Conservation (phyloP, 2,113 vertebrate genomes). For the Hiodon tergisus region DNA sequence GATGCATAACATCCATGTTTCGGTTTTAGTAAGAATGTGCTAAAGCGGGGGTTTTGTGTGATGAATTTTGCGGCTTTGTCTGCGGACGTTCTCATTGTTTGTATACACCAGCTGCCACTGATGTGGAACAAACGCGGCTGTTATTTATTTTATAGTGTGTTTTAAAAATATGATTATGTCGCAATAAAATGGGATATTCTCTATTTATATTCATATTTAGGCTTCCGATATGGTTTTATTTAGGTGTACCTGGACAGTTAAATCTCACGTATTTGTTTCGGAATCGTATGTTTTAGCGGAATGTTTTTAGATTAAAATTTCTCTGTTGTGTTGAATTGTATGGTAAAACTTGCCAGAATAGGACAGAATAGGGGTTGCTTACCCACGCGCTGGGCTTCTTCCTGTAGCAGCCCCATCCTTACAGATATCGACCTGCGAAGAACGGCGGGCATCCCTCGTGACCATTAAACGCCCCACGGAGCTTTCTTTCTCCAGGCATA, state of each 20-base stretch:
- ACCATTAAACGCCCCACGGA: background rate
- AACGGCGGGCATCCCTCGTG: background rate
- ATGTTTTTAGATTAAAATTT: background rate
- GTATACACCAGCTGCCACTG: slow-evolving; percentile 35
- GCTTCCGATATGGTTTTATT: background rate
- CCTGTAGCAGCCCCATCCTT: background rate
- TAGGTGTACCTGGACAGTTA: background rate
- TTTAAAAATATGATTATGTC: background rate
- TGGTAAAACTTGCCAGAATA: slow-evolving; percentile 27
- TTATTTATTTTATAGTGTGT: slow-evolving; percentile 2
- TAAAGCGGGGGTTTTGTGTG: background rate
- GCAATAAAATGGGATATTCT: background rate
- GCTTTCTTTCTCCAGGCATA: background rate
- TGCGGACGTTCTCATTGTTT: slow-evolving; percentile 57
- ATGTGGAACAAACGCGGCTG: slow-evolving; percentile 5
- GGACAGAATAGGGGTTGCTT: background rate
- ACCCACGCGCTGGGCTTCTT: background rate
- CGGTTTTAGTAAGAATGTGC: background rate
- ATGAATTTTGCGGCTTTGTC: slow-evolving; percentile 61
- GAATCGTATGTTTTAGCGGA: background rate
- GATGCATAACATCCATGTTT: background rate
- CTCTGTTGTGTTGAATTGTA: slow-evolving; percentile 16
- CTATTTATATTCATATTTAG: background rate
- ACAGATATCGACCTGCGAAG: background rate
- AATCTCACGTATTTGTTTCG: background rate